Evolutionary conservation across 2,888 invertebrate genomes (phyloP).

Genomic region (Ormyrus rosae): DNA sequence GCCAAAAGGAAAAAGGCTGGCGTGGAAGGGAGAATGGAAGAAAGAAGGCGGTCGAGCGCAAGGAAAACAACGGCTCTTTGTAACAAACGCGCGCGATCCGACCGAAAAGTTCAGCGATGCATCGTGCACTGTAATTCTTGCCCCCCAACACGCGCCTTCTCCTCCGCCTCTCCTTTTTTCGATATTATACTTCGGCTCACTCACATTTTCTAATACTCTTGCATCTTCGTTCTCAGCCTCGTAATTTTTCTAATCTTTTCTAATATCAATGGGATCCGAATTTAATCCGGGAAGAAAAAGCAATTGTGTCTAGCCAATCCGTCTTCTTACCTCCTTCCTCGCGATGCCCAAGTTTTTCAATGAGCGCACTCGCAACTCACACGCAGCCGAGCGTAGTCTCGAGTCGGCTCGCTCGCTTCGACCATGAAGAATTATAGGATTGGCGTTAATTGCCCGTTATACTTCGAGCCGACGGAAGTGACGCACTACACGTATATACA

Average conservation of each 20-base stretch:
- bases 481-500: constrained; percentile 55
- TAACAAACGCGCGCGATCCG: constrained; percentile 36
- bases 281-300: too few species aligned
- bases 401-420: constrained; percentile 25
- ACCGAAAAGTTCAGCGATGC: constrained; percentile 46
- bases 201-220: too few species aligned
- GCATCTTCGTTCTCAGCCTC: too few species aligned
- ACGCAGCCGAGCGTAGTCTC: background rate
- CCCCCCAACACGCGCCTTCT: background rate
- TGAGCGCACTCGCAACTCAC: constrained; percentile 20
- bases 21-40: background rate
- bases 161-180: background rate
- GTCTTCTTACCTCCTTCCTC: background rate
- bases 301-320: background rate
- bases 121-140: constrained; percentile 46
- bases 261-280: too few species aligned
- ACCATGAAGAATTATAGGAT: constrained; percentile 61
- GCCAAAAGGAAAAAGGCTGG: too few species aligned
- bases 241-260: too few species aligned
- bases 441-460: constrained; percentile 64
- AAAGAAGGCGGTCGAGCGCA: background rate
- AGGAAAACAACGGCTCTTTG: constrained; percentile 47
- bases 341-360: constrained; percentile 47
- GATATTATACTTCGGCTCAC: too few species aligned
- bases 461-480: constrained; percentile 60